phyloP scores from a whole-genome alignment of 2,797 vertebrate species.

The Danio choprae region DNA sequence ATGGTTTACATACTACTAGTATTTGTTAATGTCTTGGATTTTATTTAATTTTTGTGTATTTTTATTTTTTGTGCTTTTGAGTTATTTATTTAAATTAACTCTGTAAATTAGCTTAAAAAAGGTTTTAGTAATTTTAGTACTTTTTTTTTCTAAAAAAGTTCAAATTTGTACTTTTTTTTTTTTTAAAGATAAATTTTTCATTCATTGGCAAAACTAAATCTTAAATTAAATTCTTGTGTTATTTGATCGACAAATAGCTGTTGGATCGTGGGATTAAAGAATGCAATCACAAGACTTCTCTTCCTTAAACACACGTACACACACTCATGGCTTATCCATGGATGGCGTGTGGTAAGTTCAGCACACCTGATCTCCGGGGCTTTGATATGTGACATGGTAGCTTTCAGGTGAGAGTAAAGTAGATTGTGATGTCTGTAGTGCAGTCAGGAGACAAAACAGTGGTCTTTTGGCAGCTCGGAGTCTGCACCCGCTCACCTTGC shows the following conservation, averaged over 20 bases:
- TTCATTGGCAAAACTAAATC: no score
- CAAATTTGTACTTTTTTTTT: no score
- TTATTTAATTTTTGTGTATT: no score
- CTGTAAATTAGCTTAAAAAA: no score
- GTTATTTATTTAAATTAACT: no score
- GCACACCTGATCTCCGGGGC: slow-evolving; percentile 9
- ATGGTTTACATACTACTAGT: no score
- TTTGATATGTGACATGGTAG: slow-evolving; percentile 25
- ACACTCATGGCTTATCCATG: background rate
- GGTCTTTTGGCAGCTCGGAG: background rate
- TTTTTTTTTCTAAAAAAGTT: no score
- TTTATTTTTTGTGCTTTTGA: no score
- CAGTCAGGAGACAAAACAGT: slow-evolving; percentile 11
- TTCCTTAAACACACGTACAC: background rate
- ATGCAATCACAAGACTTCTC: background rate
- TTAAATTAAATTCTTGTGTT: background rate
- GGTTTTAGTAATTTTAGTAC: no score
- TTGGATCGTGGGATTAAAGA: background rate
- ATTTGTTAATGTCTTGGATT: no score
- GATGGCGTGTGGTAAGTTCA: slow-evolving; percentile 1
- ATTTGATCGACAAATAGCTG: background rate
- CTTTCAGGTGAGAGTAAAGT: slow-evolving; percentile 41
- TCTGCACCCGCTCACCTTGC: slow-evolving; percentile 18
- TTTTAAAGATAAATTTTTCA: no score
- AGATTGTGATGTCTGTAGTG: slow-evolving; percentile 37